Percentiles rank a stretch among this genome's conserved stretches.
These are phyloP conservation scores for Vidua macroura DNA, from an alignment of 2,113 vertebrate species.

Conservation along the genomic window DNA sequence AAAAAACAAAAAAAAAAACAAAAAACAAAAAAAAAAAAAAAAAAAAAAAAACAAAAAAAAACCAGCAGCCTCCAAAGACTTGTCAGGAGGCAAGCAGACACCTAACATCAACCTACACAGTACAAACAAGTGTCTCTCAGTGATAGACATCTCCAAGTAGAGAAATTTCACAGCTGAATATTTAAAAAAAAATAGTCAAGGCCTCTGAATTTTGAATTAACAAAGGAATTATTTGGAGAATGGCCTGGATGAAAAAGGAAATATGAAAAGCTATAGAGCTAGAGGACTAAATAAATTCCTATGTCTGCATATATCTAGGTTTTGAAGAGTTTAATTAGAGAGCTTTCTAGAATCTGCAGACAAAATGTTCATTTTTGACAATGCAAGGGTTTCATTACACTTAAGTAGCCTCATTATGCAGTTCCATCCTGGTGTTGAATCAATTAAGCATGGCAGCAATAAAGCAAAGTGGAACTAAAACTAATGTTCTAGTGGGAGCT, in stretches of 20 bases:
- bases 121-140: not conserved
- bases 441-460: slow-evolving; percentile 29
- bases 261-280: not conserved
- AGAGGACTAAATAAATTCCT: not conserved
- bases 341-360: not conserved
- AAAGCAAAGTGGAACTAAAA: slow-evolving; percentile 43
- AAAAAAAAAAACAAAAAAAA: not conserved
- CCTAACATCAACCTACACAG: not conserved
- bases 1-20: not conserved
- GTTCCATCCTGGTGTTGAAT: slow-evolving; percentile 29
- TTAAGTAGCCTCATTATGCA: slow-evolving; percentile 44
- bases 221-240: not conserved
- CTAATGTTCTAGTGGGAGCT: not conserved
- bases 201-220: not conserved
- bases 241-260: not conserved
- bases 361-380: slow-evolving; percentile 6
- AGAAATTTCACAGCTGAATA: not conserved
- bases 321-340: not conserved
- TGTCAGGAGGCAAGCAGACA: not conserved
- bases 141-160: not conserved
- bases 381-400: not conserved
- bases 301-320: not conserved
- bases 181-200: not conserved
- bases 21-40: not conserved
- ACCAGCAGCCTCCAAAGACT: not conserved